These are phyloP conservation scores for Leptinotarsa defecta DNA, from an alignment of 1,140 invertebrate genomes.

Conservation along the genomic window DNA sequence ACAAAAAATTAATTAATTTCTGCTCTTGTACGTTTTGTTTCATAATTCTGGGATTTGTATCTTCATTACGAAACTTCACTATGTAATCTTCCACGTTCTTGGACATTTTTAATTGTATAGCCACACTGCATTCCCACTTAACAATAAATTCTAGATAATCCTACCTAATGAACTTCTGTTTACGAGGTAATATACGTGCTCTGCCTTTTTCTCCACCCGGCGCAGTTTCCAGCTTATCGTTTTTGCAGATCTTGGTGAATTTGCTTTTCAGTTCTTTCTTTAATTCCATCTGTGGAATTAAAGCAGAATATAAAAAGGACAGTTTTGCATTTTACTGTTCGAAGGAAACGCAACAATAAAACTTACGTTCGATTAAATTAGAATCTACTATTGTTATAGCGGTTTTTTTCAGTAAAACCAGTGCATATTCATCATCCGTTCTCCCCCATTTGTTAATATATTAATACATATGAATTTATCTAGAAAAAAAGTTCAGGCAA, in stretches of 20 bases:
- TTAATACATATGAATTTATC: too few species aligned
- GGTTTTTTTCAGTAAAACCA: too few species aligned
- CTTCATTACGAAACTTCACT: not conserved
- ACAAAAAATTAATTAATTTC: too few species aligned
- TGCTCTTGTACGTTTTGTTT: not conserved
- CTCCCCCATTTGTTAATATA: too few species aligned
- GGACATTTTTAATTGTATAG: not conserved
- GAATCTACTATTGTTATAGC: too few species aligned
- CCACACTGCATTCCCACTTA: not conserved
- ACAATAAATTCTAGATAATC: slow-evolving; percentile 9
- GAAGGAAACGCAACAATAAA: too few species aligned
- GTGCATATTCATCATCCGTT: too few species aligned
- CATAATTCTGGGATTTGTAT: not conserved
- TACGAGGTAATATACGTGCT: not conserved
- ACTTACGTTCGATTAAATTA: too few species aligned
- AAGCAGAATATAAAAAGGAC: not conserved
- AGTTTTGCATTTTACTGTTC: too few species aligned
- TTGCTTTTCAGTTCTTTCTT: not conserved
- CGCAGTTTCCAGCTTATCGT: not conserved
- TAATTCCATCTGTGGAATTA: not conserved
- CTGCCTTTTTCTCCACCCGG: not conserved
- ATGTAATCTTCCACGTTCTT: not conserved
- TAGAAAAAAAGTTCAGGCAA: too few species aligned
- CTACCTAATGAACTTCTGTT: not conserved
- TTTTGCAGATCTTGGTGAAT: not conserved